phyloP scores from a whole-genome alignment of 2,113 vertebrate genomes.

The Aegotheles bennettii region DNA sequence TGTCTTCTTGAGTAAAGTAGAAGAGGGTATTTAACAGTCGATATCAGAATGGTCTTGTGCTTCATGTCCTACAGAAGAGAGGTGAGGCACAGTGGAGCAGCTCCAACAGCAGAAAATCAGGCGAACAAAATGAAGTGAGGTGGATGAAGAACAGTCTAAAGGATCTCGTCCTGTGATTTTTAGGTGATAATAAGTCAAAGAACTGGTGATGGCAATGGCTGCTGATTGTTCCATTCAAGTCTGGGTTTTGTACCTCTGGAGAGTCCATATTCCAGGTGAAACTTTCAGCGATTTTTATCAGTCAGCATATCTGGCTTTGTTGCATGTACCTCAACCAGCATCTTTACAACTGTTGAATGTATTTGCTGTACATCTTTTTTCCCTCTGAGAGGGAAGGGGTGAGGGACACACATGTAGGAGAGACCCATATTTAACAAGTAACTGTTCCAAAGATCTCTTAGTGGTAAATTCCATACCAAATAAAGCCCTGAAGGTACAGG shows the following conservation, averaged over 20 bases:
- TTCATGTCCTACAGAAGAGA: neutral
- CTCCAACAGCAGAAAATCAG: neutral
- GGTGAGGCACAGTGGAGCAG: neutral
- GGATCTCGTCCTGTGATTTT: neutral
- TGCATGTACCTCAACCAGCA: rapidly evolving
- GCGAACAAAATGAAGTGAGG: neutral
- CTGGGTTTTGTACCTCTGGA: neutral
- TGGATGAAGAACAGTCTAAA: neutral
- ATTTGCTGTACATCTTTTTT: neutral
- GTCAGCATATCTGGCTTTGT: rapidly evolving
- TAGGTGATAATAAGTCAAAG: neutral
- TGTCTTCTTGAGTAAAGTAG: neutral
- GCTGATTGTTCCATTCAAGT: neutral
- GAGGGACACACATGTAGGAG: neutral
- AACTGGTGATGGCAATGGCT: neutral
- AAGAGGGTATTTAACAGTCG: neutral
- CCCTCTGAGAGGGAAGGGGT: neutral
- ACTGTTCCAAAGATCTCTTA: neutral
- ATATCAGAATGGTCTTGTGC: neutral
- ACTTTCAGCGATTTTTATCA: neutral
- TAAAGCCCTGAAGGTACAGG: neutral
- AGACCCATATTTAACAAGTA: neutral
- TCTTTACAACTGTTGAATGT: neutral
- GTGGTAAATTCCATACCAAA: neutral
- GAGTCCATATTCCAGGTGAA: neutral